Conservation (phyloP, 2,888 invertebrate genomes). For the Spialia ferax region DNA sequence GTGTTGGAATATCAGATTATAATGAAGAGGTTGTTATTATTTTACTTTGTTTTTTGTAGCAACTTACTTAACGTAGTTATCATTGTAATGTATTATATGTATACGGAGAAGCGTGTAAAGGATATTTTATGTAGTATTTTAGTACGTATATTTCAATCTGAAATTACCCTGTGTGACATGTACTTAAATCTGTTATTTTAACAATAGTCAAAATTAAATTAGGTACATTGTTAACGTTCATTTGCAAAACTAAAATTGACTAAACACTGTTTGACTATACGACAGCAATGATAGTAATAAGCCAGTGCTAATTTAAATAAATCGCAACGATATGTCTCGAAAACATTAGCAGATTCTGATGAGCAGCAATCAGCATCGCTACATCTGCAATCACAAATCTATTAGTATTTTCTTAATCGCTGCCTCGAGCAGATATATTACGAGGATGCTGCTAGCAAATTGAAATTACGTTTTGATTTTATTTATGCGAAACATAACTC, state of each 20-base stretch:
- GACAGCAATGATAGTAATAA: no score
- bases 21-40: no score
- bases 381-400: slow-evolving; percentile 31
- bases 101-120: no score
- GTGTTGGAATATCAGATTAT: no score
- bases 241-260: no score
- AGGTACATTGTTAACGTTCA: neutral
- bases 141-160: no score
- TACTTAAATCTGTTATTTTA: no score
- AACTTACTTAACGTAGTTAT: neutral
- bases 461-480: slow-evolving; percentile 27
- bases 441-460: slow-evolving; percentile 27
- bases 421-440: slow-evolving; percentile 22
- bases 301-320: slow-evolving; percentile 18
- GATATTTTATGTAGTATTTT: no score
- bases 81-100: no score
- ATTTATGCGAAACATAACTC: slow-evolving; percentile 22
- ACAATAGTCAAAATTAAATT: no score
- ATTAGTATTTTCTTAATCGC: slow-evolving; percentile 39
- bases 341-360: slow-evolving; percentile 34
- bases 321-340: slow-evolving; percentile 16
- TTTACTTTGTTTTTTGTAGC: neutral
- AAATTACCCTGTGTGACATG: no score
- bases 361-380: slow-evolving; percentile 32
- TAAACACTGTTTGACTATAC: no score